Evolutionary conservation across 1,140 invertebrate genomes (phyloP).

Genomic region (Cherax quadricarinatus): DNA sequence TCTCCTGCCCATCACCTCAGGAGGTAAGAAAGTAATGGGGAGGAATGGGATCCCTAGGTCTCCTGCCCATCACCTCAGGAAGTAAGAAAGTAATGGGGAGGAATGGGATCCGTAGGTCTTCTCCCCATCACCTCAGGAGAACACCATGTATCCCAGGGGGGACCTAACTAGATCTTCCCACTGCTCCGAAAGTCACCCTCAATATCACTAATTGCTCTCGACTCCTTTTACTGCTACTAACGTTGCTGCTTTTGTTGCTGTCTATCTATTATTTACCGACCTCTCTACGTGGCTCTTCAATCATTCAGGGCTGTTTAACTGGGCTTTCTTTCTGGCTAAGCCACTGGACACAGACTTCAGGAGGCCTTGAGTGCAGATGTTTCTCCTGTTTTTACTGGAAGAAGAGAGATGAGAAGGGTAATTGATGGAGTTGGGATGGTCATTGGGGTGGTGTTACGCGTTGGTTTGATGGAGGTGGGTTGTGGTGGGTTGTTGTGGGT

Average conservation of each 20-base stretch:
- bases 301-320: conserved; percentile 34
- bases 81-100: neutral
- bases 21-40: neutral
- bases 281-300: conserved; percentile 24
- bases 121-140: neutral
- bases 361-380: too few relatives aligned
- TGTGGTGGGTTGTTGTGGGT: too few relatives aligned
- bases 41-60: neutral
- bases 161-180: conserved; percentile 48
- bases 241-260: conserved; percentile 20
- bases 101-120: neutral
- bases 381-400: too few relatives aligned
- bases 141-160: conserved; percentile 37
- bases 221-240: conserved; percentile 42
- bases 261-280: conserved; percentile 35
- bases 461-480: too few relatives aligned
- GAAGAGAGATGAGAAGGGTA: too few relatives aligned
- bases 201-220: conserved; percentile 57
- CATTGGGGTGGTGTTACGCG: too few relatives aligned
- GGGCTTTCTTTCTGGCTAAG: neutral
- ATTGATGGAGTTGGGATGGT: too few relatives aligned
- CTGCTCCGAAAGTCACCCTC: conserved; percentile 50
- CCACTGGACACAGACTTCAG: too few relatives aligned
- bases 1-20: too few relatives aligned
- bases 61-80: neutral